Base-by-base conservation (phyloP, 2,113 vertebrate genomes). In the Serilophus lunatus region DNA sequence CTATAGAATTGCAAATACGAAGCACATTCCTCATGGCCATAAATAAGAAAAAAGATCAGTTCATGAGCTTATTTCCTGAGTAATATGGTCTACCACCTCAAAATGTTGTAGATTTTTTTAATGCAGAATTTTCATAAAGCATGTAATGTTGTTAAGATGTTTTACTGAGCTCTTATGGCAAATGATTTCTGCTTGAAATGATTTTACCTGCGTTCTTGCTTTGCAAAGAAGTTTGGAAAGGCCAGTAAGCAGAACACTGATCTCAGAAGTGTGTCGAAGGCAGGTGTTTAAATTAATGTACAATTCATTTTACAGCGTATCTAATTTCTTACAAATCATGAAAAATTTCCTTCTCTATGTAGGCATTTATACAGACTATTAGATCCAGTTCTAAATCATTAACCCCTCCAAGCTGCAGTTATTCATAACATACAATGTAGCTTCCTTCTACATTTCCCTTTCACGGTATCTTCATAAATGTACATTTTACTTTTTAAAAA, bases 361-460 rank as follows among this genome's bases (percentile, higher is more conserved):
- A 80, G 82, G 56, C 79, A 81, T 90, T 96, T 97, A 88, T 95
- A 90, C 90, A 96, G 95, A 86, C 94, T 96, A 91, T 96, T 95
- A 95, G 56, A 93, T 53, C 71, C 75, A 90, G 86, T 97, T 96
- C 95, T 95, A 96, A 96, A 90, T 74, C 88, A 95, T 93, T 96
- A 97, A 95, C 79, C 61, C 83, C 60, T 91, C 66, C 22, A 61
- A 93, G 87, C 1, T 93, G 44, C 69, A 93, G 54, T 89, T 93
- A 91, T 91, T 96, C 81, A 88, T 92, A 75, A 88, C 57, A 44
- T 72, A 80, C 94, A 92, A 95, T 59, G 29, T 57, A 88, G 35
- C 68, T 82, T 91, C 71, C 38, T 65, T 86, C 79, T 86, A 88
- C 38, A 54, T 93, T 91, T 95, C 7, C n/a, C 36, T 91, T 90